Evolutionary conservation across 2,888 invertebrate species (phyloP), one percentile per base, ranked within the genome.

Genomic region (Rhagonycha lutea): DNA sequence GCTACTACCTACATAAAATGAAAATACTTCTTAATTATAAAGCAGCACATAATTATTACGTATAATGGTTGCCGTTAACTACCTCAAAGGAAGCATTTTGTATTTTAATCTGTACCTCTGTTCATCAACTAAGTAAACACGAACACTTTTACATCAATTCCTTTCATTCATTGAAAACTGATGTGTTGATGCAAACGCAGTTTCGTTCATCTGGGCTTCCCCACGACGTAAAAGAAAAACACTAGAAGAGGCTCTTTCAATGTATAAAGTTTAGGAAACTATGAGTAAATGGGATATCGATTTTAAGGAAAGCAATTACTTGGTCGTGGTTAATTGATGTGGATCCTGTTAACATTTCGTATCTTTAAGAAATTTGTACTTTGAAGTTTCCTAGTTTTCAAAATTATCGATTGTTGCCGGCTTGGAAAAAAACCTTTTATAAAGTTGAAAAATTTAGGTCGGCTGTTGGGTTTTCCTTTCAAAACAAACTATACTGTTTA

Each of bases 91-190:
- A 75, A 78, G 75, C 79, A 81, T 82, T 82, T 79, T 80, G 70
- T 71, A 75, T 80, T 81, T 81, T 81, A 82, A 82, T 82, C 82
- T 80, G 79, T 79, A 79, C 81, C 75, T 24, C 72, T 78, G 78
- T 78, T 82, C 82, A 82, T 82, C 82, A 82, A 81, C 81, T 81
- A 81, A 82, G 82, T 82, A 82, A 81, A 82, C 81, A 82, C 78
- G 80, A 76, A 80, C 80, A 81, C 80, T 79, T 78, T 81, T 82
- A 77, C 71, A 79, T 72, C 77, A 74, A 76, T 77, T 79, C 72
- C 79, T 79, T 80, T 79, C 78, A 78, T 62, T 71, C 74, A 76
- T 79, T 77, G 74, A 77, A 74, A 72, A 67, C 72, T 69, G 76
- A 72, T 71, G 72, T 73, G 79, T 76, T 73, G 71, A 70, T 74